Base-by-base conservation (phyloP, 92 coral and sea anemone species). In the Actinostola sp. region DNA sequence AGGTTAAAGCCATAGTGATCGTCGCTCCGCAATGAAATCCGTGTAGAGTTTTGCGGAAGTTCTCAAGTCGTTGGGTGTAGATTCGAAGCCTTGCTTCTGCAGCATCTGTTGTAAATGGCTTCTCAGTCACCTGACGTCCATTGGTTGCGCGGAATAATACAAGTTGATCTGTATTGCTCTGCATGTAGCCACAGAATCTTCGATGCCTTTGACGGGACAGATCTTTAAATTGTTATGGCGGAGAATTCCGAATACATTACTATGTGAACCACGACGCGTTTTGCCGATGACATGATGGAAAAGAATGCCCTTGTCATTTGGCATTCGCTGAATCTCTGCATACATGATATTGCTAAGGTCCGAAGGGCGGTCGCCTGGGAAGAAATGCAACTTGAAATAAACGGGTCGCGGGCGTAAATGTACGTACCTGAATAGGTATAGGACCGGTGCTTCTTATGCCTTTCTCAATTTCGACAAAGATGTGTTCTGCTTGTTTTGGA, bases 401-500 rank as follows among this genome's bases (percentile, higher is more conserved):
- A 51, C 30, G n/a, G n/a, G n/a, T n/a, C n/a, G n/a, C 62, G 2
- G 29, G 75, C 75, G 36, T 48, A 32, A 24, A 69, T 46, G 63
- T 45, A 69, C n/a, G n/a, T 16, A 69, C 5, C 28, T 69, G 75
- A 13, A 54, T 48, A 17, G 63, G 41, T 13, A 28, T 54, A 15
- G 57, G 31, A n/a, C n/a, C n/a, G 25, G 63, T 29, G 63, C 28
- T 28, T 21, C 15, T 48, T 3, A 57, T 29, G 28, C 7, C 12
- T 14, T 43, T 14, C 44, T 69, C 75, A 8, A 69, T 69, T 60
- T 69, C 41, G 24, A 69, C 62, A 26, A 69, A 69, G 7, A 48
- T 11, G 6, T 63, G 75, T 39, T 48, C 44, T 19, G 75, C 75
- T 43, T 49, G 75, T 52, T 69, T 52, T 69, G 36, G 51, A 25